Evolutionary conservation across 2,113 vertebrate species (phyloP).

Genomic region (Herpetotheres cachinnans): DNA sequence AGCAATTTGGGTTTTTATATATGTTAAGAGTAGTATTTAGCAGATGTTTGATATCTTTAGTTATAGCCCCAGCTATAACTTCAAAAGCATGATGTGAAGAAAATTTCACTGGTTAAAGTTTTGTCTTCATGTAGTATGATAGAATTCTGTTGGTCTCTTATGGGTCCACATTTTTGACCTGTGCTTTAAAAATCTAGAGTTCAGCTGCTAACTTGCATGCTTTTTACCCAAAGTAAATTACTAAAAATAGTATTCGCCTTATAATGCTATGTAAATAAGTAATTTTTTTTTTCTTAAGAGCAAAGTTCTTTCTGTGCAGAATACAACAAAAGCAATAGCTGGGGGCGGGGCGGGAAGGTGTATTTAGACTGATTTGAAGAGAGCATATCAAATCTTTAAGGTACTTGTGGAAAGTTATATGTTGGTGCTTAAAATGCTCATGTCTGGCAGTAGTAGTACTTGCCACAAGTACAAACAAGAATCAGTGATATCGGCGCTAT

Average conservation of each 20-base stretch:
- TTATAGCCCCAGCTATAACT: background rate
- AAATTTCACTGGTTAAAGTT: background rate
- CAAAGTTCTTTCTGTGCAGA: background rate
- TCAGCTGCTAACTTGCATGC: background rate
- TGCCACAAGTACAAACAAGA: background rate
- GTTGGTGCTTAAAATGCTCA: background rate
- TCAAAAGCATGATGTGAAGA: background rate
- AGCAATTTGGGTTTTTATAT: background rate
- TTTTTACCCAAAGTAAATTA: background rate
- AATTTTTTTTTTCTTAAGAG: background rate
- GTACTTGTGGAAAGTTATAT: background rate
- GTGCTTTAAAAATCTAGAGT: background rate
- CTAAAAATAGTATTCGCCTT: background rate
- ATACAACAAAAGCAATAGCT: background rate
- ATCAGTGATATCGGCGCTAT: rapidly evolving
- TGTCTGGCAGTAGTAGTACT: background rate
- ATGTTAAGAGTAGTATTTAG: background rate
- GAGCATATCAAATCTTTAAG: background rate
- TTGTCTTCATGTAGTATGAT: background rate
- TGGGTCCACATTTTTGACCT: background rate
- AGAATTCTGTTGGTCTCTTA: background rate
- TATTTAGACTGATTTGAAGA: background rate
- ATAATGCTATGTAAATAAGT: background rate
- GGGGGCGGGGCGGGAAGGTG: background rate
- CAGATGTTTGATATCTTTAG: background rate